phyloP scores from a whole-genome alignment of 2,888 invertebrate species.

The Hesperia comma region DNA sequence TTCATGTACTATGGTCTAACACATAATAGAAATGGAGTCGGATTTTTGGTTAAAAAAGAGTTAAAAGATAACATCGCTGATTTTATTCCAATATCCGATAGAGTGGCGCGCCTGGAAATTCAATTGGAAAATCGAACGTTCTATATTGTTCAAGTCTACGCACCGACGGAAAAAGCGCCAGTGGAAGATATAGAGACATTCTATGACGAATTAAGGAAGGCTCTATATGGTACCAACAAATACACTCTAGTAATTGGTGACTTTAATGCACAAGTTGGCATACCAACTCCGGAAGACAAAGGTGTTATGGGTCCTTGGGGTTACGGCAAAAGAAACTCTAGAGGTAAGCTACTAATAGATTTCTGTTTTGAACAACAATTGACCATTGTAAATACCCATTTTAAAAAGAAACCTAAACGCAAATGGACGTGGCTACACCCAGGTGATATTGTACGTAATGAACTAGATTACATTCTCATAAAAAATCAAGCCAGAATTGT shows the following conservation, averaged over 20 bases:
- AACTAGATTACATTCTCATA: slow-evolving; percentile 8
- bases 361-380: too few species aligned
- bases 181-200: slow-evolving; percentile 1
- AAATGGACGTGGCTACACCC: slow-evolving; percentile 28
- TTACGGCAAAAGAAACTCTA: too few species aligned
- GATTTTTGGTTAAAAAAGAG: slow-evolving; percentile 4
- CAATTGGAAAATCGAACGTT: neutral
- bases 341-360: too few species aligned
- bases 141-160: slow-evolving; percentile 12
- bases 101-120: neutral
- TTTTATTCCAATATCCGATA: slow-evolving; percentile 6
- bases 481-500: neutral
- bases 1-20: neutral
- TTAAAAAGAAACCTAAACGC: slow-evolving; percentile 10
- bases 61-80: neutral
- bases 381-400: slow-evolving; percentile 12
- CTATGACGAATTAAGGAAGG: neutral
- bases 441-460: slow-evolving; percentile 8
- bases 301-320: too few species aligned
- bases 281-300: too few species aligned
- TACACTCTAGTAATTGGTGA: too few species aligned
- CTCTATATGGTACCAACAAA: too few species aligned
- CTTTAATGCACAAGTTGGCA: too few species aligned
- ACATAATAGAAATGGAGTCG: slow-evolving; percentile 6
- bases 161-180: slow-evolving; percentile 6